Evolutionary conservation across 2,888 invertebrate genomes (phyloP), one percentile per base, ranked within the genome.

Genomic region (Drosophila rubida): DNA sequence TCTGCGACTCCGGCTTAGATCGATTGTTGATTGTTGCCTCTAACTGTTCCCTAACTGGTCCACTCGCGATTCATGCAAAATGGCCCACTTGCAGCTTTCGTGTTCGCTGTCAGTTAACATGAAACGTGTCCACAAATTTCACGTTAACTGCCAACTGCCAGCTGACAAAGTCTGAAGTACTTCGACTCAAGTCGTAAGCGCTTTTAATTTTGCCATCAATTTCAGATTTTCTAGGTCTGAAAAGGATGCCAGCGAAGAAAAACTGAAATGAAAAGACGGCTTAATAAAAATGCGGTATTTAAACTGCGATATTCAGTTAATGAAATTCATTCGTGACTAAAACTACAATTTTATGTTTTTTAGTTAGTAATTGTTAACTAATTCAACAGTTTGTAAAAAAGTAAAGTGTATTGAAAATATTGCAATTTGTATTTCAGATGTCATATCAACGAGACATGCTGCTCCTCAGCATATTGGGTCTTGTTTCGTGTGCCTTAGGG

Each of bases 1-100:
- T 9, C 46, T 22, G 11, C 19, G 35, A 37, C 35, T 14, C 51
- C 27, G 51, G 30, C 42, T 19, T 41, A 80, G 67, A 71, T 80
- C 73, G 67, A 83, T 75, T 60, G 68, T 23, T 44, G 61, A 60
- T 69, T 59, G 58, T 46, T 44, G 11, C 30, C 22, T n/a, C 45
- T 22, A 44, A 54, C 37, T 44, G 69, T 66, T 67, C 65, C 60
- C 41, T 45, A 60, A 59, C 63, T 50, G 59, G 55, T 59, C 55
- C 23, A 37, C 16, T n/a, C 22, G 14, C 23, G 16, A 8, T 19
- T 49, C 69, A 74, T 73, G 74, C 74, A 66, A 72, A 80, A 64
- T 30, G 60, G 61, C 22, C 59, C 63, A 78, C 58, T 79, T 82
- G 66, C 49, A 63, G 63, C 41, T 41, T 76, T 75, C 80, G 67